These are phyloP conservation scores for Folsomia manolachei DNA, from an alignment of 2,888 invertebrate species.

Conservation along the genomic window DNA sequence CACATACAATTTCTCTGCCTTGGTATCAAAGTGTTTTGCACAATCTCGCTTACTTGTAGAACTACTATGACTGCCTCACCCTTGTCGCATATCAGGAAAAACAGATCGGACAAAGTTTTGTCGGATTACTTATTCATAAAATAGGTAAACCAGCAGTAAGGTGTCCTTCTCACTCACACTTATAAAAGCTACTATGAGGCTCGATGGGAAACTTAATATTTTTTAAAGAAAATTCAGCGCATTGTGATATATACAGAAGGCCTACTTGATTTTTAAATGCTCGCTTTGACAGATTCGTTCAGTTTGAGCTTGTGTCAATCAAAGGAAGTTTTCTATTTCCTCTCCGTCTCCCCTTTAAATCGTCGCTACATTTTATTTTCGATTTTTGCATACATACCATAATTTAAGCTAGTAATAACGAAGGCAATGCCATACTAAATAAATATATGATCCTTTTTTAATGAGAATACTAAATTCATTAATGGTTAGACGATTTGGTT, in stretches of 20 bases:
- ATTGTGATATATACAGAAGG: too few species aligned
- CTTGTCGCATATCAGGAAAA: background rate
- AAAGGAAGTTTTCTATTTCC: conserved; percentile 16
- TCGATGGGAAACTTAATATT: background rate
- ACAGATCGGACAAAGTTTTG: background rate
- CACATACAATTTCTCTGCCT: background rate
- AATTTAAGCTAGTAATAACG: too few species aligned
- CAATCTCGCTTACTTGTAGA: background rate
- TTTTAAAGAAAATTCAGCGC: background rate
- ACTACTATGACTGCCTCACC: background rate
- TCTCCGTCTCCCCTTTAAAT: background rate
- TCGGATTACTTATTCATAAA: background rate
- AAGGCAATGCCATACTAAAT: too few species aligned
- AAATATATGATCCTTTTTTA: background rate
- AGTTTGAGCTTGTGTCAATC: conserved; percentile 25
- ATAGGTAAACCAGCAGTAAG: background rate
- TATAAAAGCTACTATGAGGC: background rate
- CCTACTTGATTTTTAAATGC: background rate
- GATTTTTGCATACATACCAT: too few species aligned
- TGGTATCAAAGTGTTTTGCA: background rate
- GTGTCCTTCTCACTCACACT: background rate
- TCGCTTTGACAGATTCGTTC: conserved; percentile 10
- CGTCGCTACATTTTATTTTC: too few species aligned
- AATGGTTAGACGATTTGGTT: too few species aligned
- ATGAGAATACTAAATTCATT: background rate